phyloP scores from a whole-genome alignment of 1,140 invertebrate species.

The Drosophila ercepeae region DNA sequence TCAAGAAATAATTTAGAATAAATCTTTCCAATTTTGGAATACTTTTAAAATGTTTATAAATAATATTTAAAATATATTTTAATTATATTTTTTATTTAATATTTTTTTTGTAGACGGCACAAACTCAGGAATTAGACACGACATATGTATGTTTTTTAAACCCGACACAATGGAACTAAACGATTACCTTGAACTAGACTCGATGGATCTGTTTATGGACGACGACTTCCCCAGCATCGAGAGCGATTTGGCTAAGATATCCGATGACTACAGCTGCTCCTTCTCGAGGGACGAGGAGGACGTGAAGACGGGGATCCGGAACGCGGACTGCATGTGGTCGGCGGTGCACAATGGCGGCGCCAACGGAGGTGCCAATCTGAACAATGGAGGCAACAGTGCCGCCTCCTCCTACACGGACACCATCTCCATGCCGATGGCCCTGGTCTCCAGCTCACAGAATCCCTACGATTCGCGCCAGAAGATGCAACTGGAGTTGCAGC shows the following conservation, averaged over 20 bases:
- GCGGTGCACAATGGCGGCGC: background rate
- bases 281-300: background rate
- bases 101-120: conserved; percentile 10
- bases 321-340: conserved; percentile 69
- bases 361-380: background rate
- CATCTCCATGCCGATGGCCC: conserved; percentile 45
- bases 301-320: conserved; percentile 52
- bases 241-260: conserved; percentile 27
- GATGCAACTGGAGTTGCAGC: conserved; percentile 3
- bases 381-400: conserved; percentile 25
- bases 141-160: background rate
- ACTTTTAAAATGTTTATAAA: too few species aligned
- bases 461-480: conserved; percentile 7
- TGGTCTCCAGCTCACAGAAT: conserved; percentile 34
- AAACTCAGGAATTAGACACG: conserved; percentile 26
- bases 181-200: background rate
- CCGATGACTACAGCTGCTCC: background rate
- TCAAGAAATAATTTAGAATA: too few species aligned
- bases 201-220: background rate
- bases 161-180: background rate
- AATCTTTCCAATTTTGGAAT: too few species aligned
- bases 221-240: conserved; percentile 20
- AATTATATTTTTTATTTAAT: too few species aligned
- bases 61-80: too few species aligned
- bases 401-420: conserved; percentile 67